Conservation (phyloP, 1,140 invertebrate species). For the Plutomurus gul region DNA sequence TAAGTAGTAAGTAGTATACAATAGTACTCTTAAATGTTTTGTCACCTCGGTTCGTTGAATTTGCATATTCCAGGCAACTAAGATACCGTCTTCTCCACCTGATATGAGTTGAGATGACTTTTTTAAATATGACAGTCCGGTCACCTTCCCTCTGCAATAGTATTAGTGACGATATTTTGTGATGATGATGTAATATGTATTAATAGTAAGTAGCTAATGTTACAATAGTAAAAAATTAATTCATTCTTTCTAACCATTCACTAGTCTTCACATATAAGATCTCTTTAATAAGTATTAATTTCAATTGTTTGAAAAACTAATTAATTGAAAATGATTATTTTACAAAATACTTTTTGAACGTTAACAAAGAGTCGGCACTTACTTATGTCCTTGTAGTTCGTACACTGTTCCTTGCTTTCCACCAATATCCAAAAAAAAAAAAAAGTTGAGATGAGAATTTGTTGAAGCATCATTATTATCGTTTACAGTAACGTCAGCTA, state of each 20-base stretch:
- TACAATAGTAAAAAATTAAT: too few species aligned
- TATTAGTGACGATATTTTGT: not conserved
- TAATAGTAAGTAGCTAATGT: not conserved
- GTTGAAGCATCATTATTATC: too few species aligned
- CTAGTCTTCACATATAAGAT: too few species aligned
- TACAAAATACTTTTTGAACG: not conserved
- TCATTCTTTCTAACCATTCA: too few species aligned
- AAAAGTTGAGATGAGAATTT: too few species aligned
- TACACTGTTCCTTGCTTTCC: conserved; percentile 94
- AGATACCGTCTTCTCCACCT: conserved; percentile 87
- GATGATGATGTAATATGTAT: not conserved
- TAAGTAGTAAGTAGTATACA: not conserved
- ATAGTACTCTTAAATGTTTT: too few species aligned
- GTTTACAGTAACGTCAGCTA: too few species aligned
- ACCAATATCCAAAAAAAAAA: too few species aligned
- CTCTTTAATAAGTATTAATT: too few species aligned
- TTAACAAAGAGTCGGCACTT: conserved; percentile 55
- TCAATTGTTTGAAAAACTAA: too few species aligned
- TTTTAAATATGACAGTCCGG: conserved; percentile 78
- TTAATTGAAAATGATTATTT: too few species aligned
- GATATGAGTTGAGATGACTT: conserved; percentile 84
- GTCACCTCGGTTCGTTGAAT: conserved; percentile 78
- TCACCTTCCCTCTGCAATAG: conserved; percentile 73
- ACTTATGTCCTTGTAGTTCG: conserved; percentile 95
- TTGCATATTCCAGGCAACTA: conserved; percentile 96